phyloP scores from a whole-genome alignment of 2,797 vertebrate species.

The Sternotherus odoratus region DNA sequence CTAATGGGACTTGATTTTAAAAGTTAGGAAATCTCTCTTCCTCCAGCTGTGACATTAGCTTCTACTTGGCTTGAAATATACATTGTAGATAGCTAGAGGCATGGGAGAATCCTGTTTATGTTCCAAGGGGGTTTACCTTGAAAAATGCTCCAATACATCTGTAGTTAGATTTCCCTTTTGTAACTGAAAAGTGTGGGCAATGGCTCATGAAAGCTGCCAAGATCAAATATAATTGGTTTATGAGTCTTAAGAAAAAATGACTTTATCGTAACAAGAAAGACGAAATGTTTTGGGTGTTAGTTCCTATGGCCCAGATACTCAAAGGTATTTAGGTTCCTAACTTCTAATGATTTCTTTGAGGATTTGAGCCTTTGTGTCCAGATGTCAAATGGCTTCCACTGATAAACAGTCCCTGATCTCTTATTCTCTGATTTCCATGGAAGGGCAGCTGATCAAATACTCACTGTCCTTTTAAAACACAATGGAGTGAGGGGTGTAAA shows the following conservation, averaged over 20 bases:
- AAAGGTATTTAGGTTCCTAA: background rate
- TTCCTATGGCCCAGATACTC: background rate
- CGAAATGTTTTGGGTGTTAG: background rate
- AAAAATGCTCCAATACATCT: background rate
- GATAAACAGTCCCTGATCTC: background rate
- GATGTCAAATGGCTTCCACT: background rate
- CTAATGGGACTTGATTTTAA: background rate
- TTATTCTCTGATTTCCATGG: background rate
- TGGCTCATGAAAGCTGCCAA: background rate
- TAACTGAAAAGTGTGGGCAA: background rate
- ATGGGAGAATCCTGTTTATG: background rate
- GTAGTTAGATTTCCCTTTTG: background rate
- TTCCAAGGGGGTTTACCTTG: background rate
- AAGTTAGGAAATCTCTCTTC: background rate
- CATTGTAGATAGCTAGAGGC: background rate
- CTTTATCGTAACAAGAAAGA: background rate
- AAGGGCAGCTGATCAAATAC: background rate
- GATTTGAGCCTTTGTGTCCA: background rate
- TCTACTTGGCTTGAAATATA: background rate
- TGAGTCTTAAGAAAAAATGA: background rate
- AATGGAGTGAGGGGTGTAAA: background rate
- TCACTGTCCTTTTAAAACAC: background rate
- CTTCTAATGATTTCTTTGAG: no score
- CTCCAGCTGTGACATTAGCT: background rate
- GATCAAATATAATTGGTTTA: background rate